phyloP scores from a whole-genome alignment of 2,888 invertebrate genomes.

The Rugalucina vietnamica region DNA sequence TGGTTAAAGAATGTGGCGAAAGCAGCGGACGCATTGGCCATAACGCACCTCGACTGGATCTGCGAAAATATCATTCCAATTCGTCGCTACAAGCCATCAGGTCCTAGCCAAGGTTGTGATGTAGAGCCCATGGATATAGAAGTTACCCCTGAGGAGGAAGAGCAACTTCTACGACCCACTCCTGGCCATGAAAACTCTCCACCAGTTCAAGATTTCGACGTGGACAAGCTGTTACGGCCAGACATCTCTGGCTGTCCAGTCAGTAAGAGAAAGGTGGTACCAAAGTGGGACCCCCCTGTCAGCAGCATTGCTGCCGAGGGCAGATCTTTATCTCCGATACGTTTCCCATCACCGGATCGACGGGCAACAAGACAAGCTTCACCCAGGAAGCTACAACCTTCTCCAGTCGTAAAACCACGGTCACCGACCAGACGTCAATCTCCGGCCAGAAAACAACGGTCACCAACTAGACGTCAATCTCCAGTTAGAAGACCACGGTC shows the following conservation, averaged over 20 bases:
- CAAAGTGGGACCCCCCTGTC: background rate
- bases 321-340: background rate
- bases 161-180: too few species aligned
- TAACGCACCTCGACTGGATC: background rate
- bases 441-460: too few species aligned
- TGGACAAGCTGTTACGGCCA: background rate
- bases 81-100: background rate
- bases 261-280: background rate
- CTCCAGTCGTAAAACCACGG: too few species aligned
- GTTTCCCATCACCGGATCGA: background rate
- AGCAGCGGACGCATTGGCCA: background rate
- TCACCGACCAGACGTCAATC: too few species aligned
- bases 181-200: background rate
- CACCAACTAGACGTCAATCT: too few species aligned
- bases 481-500: too few species aligned
- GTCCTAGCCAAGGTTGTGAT: too few species aligned
- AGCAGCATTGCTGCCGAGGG: background rate
- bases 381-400: too few species aligned
- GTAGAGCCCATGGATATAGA: background rate
- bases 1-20: background rate
- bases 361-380: background rate
- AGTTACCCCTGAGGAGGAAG: background rate
- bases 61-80: background rate
- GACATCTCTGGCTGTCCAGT: background rate
- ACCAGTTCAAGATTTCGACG: background rate